Evolutionary conservation across 23 tunicate genomes (phyloP).

Genomic region (Pegea sp.): DNA sequence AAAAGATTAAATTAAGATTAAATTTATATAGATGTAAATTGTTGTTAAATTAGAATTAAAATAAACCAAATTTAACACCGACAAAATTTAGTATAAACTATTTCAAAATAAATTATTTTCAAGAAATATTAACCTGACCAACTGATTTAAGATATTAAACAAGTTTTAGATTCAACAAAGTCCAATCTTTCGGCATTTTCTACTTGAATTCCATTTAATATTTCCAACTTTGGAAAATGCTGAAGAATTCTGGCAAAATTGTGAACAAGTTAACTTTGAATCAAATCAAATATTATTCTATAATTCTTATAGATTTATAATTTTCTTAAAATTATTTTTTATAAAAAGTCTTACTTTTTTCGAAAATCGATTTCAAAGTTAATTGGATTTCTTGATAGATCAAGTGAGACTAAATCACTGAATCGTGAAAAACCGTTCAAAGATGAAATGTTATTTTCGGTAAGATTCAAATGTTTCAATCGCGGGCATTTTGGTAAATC

Average conservation of each 20-base stretch:
- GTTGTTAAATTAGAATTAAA: too few relatives aligned
- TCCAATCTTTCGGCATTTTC: not conserved
- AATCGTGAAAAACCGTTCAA: constrained; percentile 19
- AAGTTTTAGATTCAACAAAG: too few relatives aligned
- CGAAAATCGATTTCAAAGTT: constrained; percentile 11
- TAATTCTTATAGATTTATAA: not conserved
- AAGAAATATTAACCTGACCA: too few relatives aligned
- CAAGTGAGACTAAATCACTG: constrained; percentile 9
- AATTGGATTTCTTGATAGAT: constrained; percentile 23
- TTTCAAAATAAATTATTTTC: too few relatives aligned
- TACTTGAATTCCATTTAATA: not conserved
- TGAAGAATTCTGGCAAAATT: not conserved
- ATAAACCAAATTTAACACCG: too few relatives aligned
- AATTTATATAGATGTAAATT: too few relatives aligned
- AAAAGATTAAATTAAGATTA: too few relatives aligned
- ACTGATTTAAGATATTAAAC: too few relatives aligned
- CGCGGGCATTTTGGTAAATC: constrained; percentile 12
- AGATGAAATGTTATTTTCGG: constrained; percentile 20
- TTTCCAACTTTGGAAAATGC: not conserved
- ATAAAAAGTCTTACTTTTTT: constrained; percentile 12
- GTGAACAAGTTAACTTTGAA: not conserved
- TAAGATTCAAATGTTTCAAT: constrained; percentile 17
- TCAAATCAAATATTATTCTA: not conserved
- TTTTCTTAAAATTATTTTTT: not conserved
- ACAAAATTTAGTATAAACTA: too few relatives aligned